These are phyloP conservation scores for Drosophila atripex DNA, from an alignment of 2,888 invertebrate species.

Conservation along the genomic window DNA sequence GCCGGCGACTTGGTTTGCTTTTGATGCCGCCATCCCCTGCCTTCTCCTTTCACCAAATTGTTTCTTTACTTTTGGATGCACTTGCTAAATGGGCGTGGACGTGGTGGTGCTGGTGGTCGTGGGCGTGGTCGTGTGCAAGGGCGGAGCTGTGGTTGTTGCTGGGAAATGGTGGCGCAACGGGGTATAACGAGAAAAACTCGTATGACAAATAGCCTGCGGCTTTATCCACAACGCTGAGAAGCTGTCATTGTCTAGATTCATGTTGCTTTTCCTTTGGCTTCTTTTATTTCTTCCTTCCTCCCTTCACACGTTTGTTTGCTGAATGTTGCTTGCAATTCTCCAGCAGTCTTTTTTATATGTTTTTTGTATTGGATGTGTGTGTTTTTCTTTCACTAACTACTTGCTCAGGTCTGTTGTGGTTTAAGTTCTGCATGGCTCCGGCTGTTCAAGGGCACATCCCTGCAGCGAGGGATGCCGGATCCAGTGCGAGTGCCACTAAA, in stretches of 20 bases:
- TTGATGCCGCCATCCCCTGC: conserved; percentile 14
- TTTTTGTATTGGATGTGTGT: conserved; percentile 20
- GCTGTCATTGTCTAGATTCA: conserved; percentile 73
- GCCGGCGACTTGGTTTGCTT: conserved; percentile 34
- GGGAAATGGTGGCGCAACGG: conserved; percentile 28
- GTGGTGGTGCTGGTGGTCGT: neutral
- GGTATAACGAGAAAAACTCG: conserved; percentile 57
- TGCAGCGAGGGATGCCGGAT: conserved; percentile 49
- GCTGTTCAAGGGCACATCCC: conserved; percentile 59
- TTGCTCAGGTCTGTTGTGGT: conserved; percentile 55
- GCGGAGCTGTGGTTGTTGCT: neutral
- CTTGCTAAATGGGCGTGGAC: conserved; percentile 15
- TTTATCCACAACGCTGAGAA: conserved; percentile 70
- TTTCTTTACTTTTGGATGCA: conserved; percentile 38
- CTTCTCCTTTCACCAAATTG: conserved; percentile 23
- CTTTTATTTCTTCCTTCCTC: conserved; percentile 31
- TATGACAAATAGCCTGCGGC: conserved; percentile 76
- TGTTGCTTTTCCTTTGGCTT: conserved; percentile 53
- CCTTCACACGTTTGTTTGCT: conserved; percentile 40
- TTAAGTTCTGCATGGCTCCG: conserved; percentile 24
- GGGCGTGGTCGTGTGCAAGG: neutral
- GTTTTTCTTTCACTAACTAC: conserved; percentile 58
- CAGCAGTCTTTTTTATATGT: conserved; percentile 20
- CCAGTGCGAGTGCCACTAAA: conserved; percentile 70
- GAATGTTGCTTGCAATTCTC: conserved; percentile 49